These are phyloP conservation scores for Mamestra brassicae DNA, from an alignment of 2,888 invertebrate species.

Conservation along the genomic window DNA sequence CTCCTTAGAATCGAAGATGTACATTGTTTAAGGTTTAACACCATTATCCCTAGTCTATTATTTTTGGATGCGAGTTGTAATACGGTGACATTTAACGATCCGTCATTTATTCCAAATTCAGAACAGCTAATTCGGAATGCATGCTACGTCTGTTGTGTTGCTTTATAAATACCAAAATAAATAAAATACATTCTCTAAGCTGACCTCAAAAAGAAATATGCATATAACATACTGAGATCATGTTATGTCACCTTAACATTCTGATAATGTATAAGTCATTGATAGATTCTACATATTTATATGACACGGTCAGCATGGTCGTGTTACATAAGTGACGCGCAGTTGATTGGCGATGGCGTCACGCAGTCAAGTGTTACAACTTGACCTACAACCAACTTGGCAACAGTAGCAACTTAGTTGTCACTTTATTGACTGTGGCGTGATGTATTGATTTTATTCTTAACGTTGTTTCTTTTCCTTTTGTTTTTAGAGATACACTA, in stretches of 20 bases:
- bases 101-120: neutral
- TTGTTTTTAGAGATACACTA: too few species aligned
- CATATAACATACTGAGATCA: constrained; percentile 3
- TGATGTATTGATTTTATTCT: too few species aligned
- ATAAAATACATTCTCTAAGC: constrained; percentile 19
- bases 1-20: neutral
- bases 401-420: neutral
- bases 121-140: neutral
- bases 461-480: too few species aligned
- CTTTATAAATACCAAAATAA: neutral
- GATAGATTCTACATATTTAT: constrained; percentile 29
- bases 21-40: too few species aligned
- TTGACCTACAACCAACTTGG: constrained; percentile 43
- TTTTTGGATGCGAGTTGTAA: too few species aligned
- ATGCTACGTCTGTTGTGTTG: neutral
- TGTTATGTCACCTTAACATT: constrained; percentile 55
- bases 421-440: constrained; percentile 1
- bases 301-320: constrained; percentile 20
- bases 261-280: constrained; percentile 39
- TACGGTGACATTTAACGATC: neutral
- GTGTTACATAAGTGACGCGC: constrained; percentile 33
- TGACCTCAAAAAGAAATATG: constrained; percentile 38
- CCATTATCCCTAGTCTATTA: too few species aligned
- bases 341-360: constrained; percentile 22
- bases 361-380: constrained; percentile 9